A percentile compares a stretch with the other conserved stretches of the same genome.
Evolutionary conservation across 2,888 invertebrate species (phyloP).

Genomic region (Drosophila merina): DNA sequence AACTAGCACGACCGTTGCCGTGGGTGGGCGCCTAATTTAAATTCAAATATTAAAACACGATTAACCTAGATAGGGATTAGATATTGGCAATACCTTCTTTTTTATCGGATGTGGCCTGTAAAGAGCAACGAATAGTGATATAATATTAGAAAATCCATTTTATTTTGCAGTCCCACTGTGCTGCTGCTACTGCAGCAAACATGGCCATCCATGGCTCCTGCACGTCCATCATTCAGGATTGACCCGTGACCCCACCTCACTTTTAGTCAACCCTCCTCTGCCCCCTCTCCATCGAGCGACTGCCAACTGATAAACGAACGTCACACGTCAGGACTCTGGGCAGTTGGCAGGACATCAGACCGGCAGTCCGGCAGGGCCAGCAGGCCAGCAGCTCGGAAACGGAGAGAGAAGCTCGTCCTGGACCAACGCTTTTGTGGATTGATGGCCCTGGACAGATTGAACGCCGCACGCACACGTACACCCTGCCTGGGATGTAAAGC

Average conservation of each 20-base stretch:
- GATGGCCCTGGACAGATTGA: conserved; percentile 63
- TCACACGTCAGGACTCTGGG: conserved; percentile 66
- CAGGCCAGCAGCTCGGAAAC: conserved; percentile 6
- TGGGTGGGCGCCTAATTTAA: too few relatives aligned
- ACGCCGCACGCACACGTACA: conserved; percentile 44
- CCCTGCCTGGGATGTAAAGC: conserved; percentile 6
- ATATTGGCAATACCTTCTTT: too few relatives aligned
- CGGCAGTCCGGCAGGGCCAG: conserved; percentile 2
- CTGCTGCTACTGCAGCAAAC: conserved; percentile 5
- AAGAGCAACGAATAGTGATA: neutral
- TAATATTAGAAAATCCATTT: neutral
- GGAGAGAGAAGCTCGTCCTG: conserved; percentile 29
- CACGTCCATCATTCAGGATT: conserved; percentile 31
- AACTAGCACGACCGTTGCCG: too few relatives aligned
- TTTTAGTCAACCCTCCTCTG: neutral
- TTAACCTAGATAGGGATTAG: too few relatives aligned
- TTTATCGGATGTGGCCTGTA: neutral
- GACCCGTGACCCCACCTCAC: conserved; percentile 2
- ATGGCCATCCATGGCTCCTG: conserved; percentile 5
- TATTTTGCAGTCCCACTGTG: conserved; percentile 11
- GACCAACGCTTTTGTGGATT: conserved; percentile 62
- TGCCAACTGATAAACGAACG: conserved; percentile 75
- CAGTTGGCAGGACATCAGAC: conserved; percentile 22
- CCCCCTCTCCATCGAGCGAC: conserved; percentile 26
- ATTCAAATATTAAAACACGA: too few relatives aligned